Evolutionary conservation across 2,797 vertebrate species (phyloP).

Genomic region (Acanthornis magna): DNA sequence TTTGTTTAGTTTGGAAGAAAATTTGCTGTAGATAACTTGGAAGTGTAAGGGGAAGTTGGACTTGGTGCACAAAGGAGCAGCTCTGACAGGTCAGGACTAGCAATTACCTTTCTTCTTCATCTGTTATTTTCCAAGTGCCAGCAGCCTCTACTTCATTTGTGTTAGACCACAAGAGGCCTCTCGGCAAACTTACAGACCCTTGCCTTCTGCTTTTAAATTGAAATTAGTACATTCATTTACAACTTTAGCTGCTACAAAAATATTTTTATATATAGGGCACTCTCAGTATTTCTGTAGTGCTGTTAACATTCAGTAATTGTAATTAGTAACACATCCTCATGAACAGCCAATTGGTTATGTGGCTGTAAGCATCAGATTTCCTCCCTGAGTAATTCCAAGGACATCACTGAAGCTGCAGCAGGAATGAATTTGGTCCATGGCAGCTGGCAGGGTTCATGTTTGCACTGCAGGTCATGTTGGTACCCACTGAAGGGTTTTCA

Average conservation of each 20-base stretch:
- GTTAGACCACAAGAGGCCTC: not conserved
- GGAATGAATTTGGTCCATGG: not conserved
- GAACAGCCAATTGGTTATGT: not conserved
- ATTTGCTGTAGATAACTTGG: conserved; percentile 43
- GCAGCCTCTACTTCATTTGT: conserved; percentile 7
- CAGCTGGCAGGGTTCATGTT: not conserved
- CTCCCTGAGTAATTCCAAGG: not conserved
- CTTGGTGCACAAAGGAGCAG: conserved; percentile 23
- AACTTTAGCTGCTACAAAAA: conserved; percentile 29
- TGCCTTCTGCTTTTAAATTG: conserved; percentile 3
- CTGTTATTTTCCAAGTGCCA: conserved; percentile 28
- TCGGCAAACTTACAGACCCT: not conserved
- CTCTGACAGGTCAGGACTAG: conserved; percentile 38
- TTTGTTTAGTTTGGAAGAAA: conserved; percentile 63
- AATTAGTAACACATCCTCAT: conserved; percentile 21
- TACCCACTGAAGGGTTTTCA: not conserved
- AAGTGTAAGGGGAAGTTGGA: conserved; percentile 56
- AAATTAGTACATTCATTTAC: not conserved
- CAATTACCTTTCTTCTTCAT: conserved; percentile 1
- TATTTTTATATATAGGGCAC: not conserved
- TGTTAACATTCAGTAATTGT: conserved; percentile 17
- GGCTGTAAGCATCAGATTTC: conserved; percentile 3
- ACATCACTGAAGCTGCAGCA: not conserved
- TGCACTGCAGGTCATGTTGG: not conserved
- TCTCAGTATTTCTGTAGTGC: not conserved